Percentiles rank a stretch among this genome's conserved stretches.
phyloP scores from a whole-genome alignment of 2,888 invertebrate genomes.

The Athalia circularis region DNA sequence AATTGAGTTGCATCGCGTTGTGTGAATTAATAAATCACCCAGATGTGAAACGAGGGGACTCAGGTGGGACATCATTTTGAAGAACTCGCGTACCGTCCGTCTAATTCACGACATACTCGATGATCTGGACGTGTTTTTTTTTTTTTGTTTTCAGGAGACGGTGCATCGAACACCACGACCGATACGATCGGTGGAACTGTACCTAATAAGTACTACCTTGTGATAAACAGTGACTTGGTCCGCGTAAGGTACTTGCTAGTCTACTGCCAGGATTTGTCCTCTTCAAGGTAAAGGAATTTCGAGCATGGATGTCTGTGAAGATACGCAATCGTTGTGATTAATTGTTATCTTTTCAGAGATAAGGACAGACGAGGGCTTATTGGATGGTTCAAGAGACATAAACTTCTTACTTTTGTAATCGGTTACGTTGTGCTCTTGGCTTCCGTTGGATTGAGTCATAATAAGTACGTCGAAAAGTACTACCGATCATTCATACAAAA shows the following conservation, averaged over 20 bases:
- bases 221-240: slow-evolving; percentile 85
- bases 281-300: slow-evolving; percentile 59
- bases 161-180: slow-evolving; percentile 59
- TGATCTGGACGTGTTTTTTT: neutral
- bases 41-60: slow-evolving; percentile 74
- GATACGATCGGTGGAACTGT: slow-evolving; percentile 74
- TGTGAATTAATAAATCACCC: slow-evolving; percentile 88
- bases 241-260: slow-evolving; percentile 86
- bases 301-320: neutral
- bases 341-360: slow-evolving; percentile 57
- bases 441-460: slow-evolving; percentile 80
- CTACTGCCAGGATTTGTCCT: slow-evolving; percentile 74
- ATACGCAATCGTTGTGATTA: no score
- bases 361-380: slow-evolving; percentile 62
- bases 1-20: slow-evolving; percentile 85
- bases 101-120: neutral
- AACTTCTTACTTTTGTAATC: slow-evolving; percentile 79
- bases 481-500: slow-evolving; percentile 76
- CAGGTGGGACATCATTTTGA: slow-evolving; percentile 56
- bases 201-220: slow-evolving; percentile 84
- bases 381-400: slow-evolving; percentile 79
- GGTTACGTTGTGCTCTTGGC: slow-evolving; percentile 80
- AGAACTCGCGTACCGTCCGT: neutral
- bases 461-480: slow-evolving; percentile 80
- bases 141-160: slow-evolving; percentile 56